phyloP scores from a whole-genome alignment of 2,888 invertebrate genomes.

The Catocala sponsa region DNA sequence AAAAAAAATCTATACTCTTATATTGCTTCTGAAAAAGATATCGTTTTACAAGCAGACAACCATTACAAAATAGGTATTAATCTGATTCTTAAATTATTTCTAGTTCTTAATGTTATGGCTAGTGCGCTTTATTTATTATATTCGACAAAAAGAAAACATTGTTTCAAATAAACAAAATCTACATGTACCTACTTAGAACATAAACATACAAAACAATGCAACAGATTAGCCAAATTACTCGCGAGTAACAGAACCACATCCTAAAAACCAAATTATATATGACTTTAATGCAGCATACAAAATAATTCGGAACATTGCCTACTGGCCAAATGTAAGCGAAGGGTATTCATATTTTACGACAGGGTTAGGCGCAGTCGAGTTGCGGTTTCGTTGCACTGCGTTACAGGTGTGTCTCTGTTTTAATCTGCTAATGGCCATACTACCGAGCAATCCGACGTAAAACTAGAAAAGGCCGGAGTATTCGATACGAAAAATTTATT shows the following conservation, averaged over 20 bases:
- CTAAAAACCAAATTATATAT: slow-evolving; percentile 9
- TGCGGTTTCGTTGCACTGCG: slow-evolving; percentile 62
- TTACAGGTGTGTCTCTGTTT: slow-evolving; percentile 76
- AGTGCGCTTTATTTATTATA: too few relatives aligned
- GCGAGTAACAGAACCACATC: not conserved
- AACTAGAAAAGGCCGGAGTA: slow-evolving; percentile 42
- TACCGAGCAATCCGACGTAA: slow-evolving; percentile 30
- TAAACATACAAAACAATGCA: not conserved
- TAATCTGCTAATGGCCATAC: slow-evolving; percentile 79
- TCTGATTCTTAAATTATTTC: too few relatives aligned
- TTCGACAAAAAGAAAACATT: too few relatives aligned
- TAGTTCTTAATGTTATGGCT: too few relatives aligned
- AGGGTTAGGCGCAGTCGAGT: slow-evolving; percentile 40
- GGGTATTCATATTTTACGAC: slow-evolving; percentile 55
- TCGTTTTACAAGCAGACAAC: too few relatives aligned
- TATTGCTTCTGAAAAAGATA: too few relatives aligned
- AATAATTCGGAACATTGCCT: slow-evolving; percentile 44
- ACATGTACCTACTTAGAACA: too few relatives aligned
- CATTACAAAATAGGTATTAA: too few relatives aligned
- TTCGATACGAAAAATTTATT: slow-evolving; percentile 51
- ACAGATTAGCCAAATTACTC: slow-evolving; percentile 8
- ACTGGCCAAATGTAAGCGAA: slow-evolving; percentile 44
- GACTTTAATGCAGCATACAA: slow-evolving; percentile 9
- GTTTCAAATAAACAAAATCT: too few relatives aligned
- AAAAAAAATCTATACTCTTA: too few relatives aligned